phyloP scores from a whole-genome alignment of 2,797 vertebrate species.

The Trematomus bernacchii region DNA sequence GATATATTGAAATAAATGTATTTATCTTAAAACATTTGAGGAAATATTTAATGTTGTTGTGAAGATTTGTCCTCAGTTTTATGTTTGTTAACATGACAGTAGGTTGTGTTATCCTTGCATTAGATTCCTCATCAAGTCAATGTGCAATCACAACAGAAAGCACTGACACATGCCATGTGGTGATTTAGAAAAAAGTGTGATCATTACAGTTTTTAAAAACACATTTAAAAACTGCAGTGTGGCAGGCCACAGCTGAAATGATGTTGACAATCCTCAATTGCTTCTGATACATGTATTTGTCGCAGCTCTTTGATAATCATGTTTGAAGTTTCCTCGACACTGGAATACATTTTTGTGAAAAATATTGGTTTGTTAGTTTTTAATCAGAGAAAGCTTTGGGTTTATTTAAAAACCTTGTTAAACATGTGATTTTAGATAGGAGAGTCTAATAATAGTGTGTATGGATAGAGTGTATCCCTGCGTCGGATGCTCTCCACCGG shows the following conservation, averaged over 20 bases:
- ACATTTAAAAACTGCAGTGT: not conserved
- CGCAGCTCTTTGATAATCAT: not conserved
- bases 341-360: not conserved
- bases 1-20: not conserved
- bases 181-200: slow-evolving; percentile 4
- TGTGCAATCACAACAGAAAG: not conserved
- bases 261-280: not conserved
- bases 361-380: not conserved
- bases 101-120: not conserved
- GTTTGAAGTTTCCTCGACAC: not conserved
- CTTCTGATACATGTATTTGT: not conserved
- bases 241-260: not conserved
- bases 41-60: not conserved
- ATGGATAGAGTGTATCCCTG: not conserved
- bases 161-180: too few species aligned
- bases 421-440: too few species aligned
- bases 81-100: not conserved
- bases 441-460: not conserved
- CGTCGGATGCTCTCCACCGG: slow-evolving; percentile 21
- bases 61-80: not conserved
- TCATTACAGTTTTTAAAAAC: not conserved
- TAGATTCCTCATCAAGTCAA: not conserved
- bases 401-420: too few species aligned
- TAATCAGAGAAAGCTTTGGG: not conserved
- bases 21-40: not conserved